These are phyloP conservation scores for Coluber constrictor DNA, from an alignment of 2,797 vertebrate genomes.

Conservation along the genomic window DNA sequence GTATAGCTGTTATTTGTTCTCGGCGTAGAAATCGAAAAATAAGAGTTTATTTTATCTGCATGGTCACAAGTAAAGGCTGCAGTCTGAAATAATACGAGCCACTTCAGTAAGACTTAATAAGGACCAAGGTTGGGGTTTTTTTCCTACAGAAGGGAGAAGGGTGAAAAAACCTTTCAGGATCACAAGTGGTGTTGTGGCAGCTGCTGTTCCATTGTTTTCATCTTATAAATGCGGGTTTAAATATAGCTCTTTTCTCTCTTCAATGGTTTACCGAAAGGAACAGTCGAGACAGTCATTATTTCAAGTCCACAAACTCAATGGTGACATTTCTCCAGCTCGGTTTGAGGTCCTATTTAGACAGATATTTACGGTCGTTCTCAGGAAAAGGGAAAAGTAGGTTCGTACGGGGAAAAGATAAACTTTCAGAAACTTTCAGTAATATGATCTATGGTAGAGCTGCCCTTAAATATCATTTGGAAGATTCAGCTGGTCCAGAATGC, in stretches of 20 bases:
- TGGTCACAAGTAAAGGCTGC: not conserved
- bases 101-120: conserved; percentile 23
- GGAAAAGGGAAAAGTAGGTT: too few relatives aligned
- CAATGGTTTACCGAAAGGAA: not conserved
- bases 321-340: not conserved
- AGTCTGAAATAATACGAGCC: conserved; percentile 12
- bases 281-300: not conserved
- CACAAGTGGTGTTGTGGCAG: not conserved
- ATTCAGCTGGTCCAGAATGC: too few relatives aligned
- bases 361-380: not conserved
- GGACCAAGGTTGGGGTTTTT: not conserved
- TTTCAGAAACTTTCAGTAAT: too few relatives aligned
- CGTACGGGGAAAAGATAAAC: too few relatives aligned
- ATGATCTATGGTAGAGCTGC: too few relatives aligned
- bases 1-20: not conserved
- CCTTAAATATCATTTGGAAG: too few relatives aligned
- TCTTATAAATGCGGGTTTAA: not conserved
- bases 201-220: not conserved
- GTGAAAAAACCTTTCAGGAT: conserved; percentile 20
- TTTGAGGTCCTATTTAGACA: not conserved
- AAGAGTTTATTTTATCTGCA: not conserved
- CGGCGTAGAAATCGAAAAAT: not conserved
- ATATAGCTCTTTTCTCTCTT: not conserved
- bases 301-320: not conserved
- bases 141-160: not conserved